Percentiles rank a stretch among this genome's conserved stretches.
Conservation (phyloP, 64 coral and sea anemone genomes). For the Acropora tenuis region DNA sequence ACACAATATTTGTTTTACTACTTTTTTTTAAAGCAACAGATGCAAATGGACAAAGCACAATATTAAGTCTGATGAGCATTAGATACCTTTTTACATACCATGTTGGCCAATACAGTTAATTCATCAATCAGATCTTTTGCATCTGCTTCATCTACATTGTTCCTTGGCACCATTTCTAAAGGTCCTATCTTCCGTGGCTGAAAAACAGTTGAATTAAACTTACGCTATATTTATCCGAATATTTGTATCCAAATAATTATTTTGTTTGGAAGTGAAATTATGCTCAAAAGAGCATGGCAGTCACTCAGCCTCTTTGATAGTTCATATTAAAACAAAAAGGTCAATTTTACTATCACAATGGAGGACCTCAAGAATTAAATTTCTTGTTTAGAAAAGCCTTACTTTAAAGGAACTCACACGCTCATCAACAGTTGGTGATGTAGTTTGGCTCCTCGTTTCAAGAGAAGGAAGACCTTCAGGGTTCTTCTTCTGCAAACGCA, state of each 20-base stretch:
- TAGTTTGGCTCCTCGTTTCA: neutral
- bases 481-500: constrained; percentile 67
- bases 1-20: too few species aligned
- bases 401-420: constrained; percentile 33
- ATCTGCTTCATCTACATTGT: constrained; percentile 73
- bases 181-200: constrained; percentile 73
- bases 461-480: constrained; percentile 57
- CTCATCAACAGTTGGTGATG: constrained; percentile 22
- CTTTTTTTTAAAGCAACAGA: too few species aligned
- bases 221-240: too few species aligned
- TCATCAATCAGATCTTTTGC: constrained; percentile 53
- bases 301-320: too few species aligned
- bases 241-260: too few species aligned
- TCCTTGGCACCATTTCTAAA: constrained; percentile 68
- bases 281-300: too few species aligned
- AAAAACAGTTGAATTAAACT: neutral
- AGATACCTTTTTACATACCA: neutral
- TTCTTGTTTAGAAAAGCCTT: neutral
- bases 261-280: too few species aligned
- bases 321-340: too few species aligned
- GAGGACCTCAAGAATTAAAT: too few species aligned
- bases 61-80: too few species aligned
- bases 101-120: constrained; percentile 25
- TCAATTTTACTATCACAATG: too few species aligned
- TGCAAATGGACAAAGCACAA: too few species aligned